Evolutionary conservation across 1,140 invertebrate genomes (phyloP).

Genomic region (Drosophila trapezifrons): DNA sequence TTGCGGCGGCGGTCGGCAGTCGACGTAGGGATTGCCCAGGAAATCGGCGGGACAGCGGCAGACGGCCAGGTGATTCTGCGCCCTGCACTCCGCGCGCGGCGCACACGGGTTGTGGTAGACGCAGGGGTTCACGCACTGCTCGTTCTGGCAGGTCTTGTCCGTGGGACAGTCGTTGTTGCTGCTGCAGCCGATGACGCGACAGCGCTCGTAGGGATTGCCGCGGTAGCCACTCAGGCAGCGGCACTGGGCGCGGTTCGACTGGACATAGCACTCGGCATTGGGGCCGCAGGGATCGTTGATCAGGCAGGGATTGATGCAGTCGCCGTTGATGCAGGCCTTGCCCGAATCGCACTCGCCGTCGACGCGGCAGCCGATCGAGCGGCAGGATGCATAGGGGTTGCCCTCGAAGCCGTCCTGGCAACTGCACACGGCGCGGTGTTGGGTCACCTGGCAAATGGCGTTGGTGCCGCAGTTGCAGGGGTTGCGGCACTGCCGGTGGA

Average conservation of each 20-base stretch:
- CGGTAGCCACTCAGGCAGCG: slow-evolving; percentile 91
- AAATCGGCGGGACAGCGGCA: slow-evolving; percentile 91
- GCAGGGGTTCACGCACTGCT: slow-evolving; percentile 94
- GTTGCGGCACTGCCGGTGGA: slow-evolving; percentile 93
- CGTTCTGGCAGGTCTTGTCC: slow-evolving; percentile 92
- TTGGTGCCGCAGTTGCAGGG: slow-evolving; percentile 95
- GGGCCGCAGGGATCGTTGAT: slow-evolving; percentile 91
- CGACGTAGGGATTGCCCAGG: slow-evolving; percentile 92
- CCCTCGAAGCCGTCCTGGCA: slow-evolving; percentile 93
- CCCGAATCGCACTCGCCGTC: slow-evolving; percentile 92
- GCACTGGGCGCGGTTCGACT: slow-evolving; percentile 90
- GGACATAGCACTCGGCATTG: slow-evolving; percentile 93
- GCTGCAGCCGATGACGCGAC: slow-evolving; percentile 92
- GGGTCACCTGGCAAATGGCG: slow-evolving; percentile 91
- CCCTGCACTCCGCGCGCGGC: slow-evolving; percentile 90
- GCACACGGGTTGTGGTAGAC: slow-evolving; percentile 90
- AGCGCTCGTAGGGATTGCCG: slow-evolving; percentile 91
- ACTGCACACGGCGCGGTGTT: slow-evolving; percentile 93
- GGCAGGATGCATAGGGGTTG: slow-evolving; percentile 92
- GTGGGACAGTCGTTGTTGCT: slow-evolving; percentile 94
- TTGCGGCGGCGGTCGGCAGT: slow-evolving; percentile 89
- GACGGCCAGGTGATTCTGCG: slow-evolving; percentile 91
- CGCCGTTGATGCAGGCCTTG: slow-evolving; percentile 92
- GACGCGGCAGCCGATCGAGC: slow-evolving; percentile 90
- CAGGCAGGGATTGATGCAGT: slow-evolving; percentile 93